Evolutionary conservation across 2,888 invertebrate genomes (phyloP).

Genomic region (Chrysina gloriosa): DNA sequence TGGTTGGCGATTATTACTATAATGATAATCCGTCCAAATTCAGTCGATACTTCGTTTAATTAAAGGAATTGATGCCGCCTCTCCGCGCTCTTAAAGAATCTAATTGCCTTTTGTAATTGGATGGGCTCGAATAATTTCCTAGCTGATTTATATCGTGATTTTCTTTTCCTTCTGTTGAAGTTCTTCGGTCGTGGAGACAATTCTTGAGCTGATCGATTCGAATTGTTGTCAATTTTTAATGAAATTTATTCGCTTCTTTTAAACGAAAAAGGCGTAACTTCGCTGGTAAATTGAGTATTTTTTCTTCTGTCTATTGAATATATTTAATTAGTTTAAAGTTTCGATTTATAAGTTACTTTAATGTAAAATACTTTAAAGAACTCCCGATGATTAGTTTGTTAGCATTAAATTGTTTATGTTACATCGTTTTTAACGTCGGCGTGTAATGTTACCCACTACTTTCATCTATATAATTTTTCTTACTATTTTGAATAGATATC

Average conservation of each 20-base stretch:
- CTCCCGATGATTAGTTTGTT: neutral
- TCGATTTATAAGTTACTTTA: neutral
- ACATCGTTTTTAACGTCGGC: no score
- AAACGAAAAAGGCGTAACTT: constrained; percentile 6
- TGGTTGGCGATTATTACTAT: constrained; percentile 28
- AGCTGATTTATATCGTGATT: constrained; percentile 34
- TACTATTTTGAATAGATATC: no score
- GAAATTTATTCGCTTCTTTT: constrained; percentile 10
- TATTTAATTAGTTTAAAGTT: constrained; percentile 1
- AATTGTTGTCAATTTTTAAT: constrained; percentile 36
- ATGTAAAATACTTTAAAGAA: neutral
- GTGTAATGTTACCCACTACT: neutral
- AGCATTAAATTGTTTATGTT: neutral
- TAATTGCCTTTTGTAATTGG: constrained; percentile 43
- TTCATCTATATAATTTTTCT: neutral
- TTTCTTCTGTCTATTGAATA: neutral
- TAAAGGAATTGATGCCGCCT: constrained; percentile 40
- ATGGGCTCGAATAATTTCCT: constrained; percentile 32
- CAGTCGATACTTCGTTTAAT: constrained; percentile 40
- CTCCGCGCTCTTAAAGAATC: constrained; percentile 34
- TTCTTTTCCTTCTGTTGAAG: neutral
- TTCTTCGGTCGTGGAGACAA: constrained; percentile 3
- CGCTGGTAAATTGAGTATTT: neutral
- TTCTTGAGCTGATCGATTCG: constrained; percentile 21
- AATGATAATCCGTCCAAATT: constrained; percentile 22